Evolutionary conservation across 1,140 invertebrate species (phyloP), one percentile per base, ranked within the genome.

Genomic region (Drosophila sturtevanti): DNA sequence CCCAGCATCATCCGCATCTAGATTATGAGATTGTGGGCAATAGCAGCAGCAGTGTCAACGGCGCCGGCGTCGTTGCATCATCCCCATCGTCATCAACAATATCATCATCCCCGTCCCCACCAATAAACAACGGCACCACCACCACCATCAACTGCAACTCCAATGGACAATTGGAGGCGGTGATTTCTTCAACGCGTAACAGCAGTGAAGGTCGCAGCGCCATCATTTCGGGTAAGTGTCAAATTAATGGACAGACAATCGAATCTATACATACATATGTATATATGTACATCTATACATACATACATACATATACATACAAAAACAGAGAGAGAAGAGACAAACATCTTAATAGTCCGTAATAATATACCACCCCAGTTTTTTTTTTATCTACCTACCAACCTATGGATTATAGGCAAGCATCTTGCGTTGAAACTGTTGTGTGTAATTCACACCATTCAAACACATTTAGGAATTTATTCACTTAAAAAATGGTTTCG

Each of bases 191-290:
- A 77, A 61, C 41, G 35, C 75, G 73, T n/a, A n/a, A n/a, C 52
- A 62, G 52, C 73, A 86, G 65, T 70, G 81, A 87, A 87, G 82
- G 74, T 78, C 81, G 78, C 65, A 34, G 18, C 6, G 41, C 41
- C 66, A 71, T 66, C 52, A 67, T 68, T 62, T 73, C 84, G 66
- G 84, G 82, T 87, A 38, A 87, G 82, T 79, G 14, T 12, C 3
- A 14, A 56, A 41, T 18, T 9, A 21, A 38, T 5, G 35, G 35
- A 37, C 11, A 37, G 31, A 34, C 7, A 34, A 24, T 24, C 24
- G 1, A 24, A 1, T 2, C 5, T 31, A 31, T 31, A 7, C 1
- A 31, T 31, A 31, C 5, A 6, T 31, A 31, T 7, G 6, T 31
- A 7, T 6, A 31, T 4, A 31, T n/a, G n/a, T n/a, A n/a, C n/a